Conservation (phyloP, 2,888 invertebrate genomes). For the Arctia plantaginis region DNA sequence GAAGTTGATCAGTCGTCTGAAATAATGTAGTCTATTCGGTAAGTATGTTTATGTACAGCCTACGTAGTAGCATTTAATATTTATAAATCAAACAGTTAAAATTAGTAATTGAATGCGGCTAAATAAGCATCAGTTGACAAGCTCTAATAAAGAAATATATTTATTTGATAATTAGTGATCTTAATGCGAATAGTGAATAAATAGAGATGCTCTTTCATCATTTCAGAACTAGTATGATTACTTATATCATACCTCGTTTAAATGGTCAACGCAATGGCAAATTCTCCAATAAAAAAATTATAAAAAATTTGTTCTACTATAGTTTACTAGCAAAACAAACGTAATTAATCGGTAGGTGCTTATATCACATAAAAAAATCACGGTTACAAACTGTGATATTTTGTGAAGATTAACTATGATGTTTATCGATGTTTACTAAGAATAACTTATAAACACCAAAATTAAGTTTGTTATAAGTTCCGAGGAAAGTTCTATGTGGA, state of each 20-base stretch:
- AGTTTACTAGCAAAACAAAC: neutral
- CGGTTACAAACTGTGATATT: too few species aligned
- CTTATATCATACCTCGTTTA: too few species aligned
- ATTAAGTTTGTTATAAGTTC: neutral
- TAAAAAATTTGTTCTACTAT: too few species aligned
- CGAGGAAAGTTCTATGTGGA: neutral
- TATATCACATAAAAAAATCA: too few species aligned
- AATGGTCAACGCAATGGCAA: too few species aligned
- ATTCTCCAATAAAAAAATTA: too few species aligned
- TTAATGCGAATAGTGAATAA: neutral
- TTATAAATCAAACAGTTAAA: neutral
- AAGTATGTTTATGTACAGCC: slow-evolving; percentile 21
- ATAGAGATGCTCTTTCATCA: slow-evolving; percentile 9
- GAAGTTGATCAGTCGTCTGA: slow-evolving; percentile 44
- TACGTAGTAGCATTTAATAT: neutral
- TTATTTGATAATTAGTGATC: slow-evolving; percentile 19
- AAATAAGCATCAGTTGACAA: slow-evolving; percentile 9
- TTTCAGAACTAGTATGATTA: too few species aligned
- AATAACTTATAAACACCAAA: neutral
- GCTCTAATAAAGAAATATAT: slow-evolving; percentile 11
- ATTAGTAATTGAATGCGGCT: neutral
- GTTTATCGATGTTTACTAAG: neutral
- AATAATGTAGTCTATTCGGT: slow-evolving; percentile 16
- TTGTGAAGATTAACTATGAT: neutral
- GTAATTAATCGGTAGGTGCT: too few species aligned